Conservation (phyloP, 2,113 vertebrate genomes). For the Deroptyus accipitrinus region DNA sequence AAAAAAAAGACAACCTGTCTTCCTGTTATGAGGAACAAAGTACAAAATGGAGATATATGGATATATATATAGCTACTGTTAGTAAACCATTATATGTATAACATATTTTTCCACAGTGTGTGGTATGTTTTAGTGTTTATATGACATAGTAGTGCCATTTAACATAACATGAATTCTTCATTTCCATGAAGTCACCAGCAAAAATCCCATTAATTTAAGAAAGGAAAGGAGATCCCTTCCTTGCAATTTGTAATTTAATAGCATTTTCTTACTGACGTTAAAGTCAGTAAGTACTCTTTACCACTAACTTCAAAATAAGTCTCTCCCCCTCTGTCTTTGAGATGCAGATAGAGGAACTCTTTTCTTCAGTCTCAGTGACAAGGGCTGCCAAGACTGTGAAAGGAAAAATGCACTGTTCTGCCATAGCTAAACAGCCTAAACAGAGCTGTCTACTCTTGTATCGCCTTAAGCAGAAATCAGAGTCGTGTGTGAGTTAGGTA, state of each 20-base stretch:
- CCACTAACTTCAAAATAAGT: conserved; percentile 12
- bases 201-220: conserved; percentile 32
- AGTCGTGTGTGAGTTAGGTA: not conserved
- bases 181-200: not conserved
- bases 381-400: not conserved
- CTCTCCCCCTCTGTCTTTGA: not conserved
- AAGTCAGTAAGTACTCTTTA: not conserved
- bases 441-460: not conserved
- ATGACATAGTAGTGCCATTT: not conserved
- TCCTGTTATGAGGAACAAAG: not conserved
- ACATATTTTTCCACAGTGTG: not conserved
- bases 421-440: not conserved
- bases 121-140: not conserved
- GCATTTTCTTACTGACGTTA: not conserved
- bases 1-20: not conserved
- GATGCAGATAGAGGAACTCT: not conserved
- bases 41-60: not conserved
- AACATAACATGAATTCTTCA: not conserved
- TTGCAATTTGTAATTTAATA: conserved; percentile 13
- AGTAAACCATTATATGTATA: not conserved
- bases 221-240: not conserved
- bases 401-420: not conserved
- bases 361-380: not conserved
- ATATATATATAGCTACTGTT: not conserved
- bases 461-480: not conserved